Conservation (phyloP, 2,113 vertebrate species). For the Petrocephalus microphthalmus region DNA sequence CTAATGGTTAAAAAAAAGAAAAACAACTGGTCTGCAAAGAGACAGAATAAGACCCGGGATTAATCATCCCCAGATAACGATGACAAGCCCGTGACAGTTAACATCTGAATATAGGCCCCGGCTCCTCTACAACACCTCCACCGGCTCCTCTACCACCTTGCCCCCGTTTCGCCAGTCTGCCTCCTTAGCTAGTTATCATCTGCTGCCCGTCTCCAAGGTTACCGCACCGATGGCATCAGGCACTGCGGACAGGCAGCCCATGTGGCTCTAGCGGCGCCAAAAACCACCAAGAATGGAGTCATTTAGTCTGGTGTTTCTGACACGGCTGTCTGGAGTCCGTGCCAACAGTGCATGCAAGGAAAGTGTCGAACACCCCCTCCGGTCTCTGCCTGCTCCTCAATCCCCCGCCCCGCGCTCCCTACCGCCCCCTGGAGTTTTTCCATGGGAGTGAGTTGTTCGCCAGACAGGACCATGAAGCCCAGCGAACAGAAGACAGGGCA, state of each 20-base stretch:
- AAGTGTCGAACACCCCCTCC: not conserved
- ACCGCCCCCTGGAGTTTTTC: not conserved
- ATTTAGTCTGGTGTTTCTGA: not conserved
- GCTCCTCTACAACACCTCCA: not conserved
- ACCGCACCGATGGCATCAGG: not conserved
- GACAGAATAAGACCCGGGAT: not conserved
- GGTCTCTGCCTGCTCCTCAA: not conserved
- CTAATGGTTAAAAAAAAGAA: not conserved
- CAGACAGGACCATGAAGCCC: not conserved
- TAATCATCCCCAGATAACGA: not conserved
- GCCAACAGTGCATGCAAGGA: not conserved
- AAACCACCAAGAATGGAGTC: not conserved
- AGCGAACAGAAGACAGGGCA: not conserved
- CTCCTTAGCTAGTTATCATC: conserved; percentile 12
- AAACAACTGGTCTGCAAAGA: not conserved
- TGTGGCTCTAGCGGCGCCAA: not conserved
- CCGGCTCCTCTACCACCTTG: too few species aligned
- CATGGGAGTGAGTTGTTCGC: not conserved
- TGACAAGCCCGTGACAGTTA: not conserved
- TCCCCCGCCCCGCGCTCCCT: not conserved
- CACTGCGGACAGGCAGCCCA: not conserved
- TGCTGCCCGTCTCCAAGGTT: conserved; percentile 6
- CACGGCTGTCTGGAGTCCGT: not conserved
- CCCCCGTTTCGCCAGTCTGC: not conserved
- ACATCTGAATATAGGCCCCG: not conserved